Evolutionary conservation across 1,140 invertebrate species (phyloP).

Genomic region (Campoletis sonorensis): DNA sequence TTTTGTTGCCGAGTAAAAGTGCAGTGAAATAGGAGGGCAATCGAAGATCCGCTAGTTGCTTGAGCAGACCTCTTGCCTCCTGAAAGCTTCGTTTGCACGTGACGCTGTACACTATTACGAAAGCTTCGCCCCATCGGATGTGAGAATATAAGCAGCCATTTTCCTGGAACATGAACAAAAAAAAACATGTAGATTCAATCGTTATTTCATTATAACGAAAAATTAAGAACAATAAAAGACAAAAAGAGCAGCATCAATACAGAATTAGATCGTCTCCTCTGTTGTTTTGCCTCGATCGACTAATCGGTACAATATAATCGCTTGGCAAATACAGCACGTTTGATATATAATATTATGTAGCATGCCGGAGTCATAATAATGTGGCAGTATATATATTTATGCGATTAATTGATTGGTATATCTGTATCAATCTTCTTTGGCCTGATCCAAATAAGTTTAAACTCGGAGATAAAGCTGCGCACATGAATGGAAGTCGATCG

Average conservation of each 20-base stretch:
- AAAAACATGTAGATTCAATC: too few species aligned
- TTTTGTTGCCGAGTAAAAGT: conserved; percentile 88
- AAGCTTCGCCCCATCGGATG: conserved; percentile 89
- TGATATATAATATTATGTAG: not conserved
- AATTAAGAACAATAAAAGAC: too few species aligned
- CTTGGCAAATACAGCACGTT: not conserved
- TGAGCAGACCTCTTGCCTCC: conserved; percentile 84
- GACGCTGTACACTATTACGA: conserved; percentile 91
- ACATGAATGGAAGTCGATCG: conserved; percentile 52
- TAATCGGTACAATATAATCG: not conserved
- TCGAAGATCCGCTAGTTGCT: conserved; percentile 82
- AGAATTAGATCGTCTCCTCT: too few species aligned
- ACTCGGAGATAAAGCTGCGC: conserved; percentile 41
- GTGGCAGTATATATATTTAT: not conserved
- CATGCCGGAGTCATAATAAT: not conserved
- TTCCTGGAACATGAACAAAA: conserved; percentile 74
- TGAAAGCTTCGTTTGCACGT: conserved; percentile 86
- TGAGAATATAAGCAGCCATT: conserved; percentile 86
- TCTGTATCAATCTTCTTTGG: conserved; percentile 5
- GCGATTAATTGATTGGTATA: not conserved
- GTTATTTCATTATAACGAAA: too few species aligned
- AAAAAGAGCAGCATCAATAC: too few species aligned
- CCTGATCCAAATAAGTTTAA: conserved; percentile 24
- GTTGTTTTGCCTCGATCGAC: too few species aligned
- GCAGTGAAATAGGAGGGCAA: conserved; percentile 84